Conservation (phyloP, 1,140 invertebrate species). For the Papilio aristodemus region DNA sequence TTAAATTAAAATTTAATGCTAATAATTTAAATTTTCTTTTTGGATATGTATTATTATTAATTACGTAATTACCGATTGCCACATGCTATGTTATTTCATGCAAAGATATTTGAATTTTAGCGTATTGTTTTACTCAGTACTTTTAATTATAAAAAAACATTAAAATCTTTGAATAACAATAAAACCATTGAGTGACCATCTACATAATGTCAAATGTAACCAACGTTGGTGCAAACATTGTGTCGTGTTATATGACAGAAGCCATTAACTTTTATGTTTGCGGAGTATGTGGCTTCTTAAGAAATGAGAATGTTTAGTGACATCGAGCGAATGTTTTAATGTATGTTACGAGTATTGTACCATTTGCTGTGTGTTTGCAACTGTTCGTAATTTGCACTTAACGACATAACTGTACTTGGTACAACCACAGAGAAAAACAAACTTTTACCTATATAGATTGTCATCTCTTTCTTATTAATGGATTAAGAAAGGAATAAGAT, state of each 20-base stretch:
- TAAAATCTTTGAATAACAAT: not conserved
- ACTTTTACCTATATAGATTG: constrained; percentile 1
- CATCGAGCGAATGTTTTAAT: constrained; percentile 10
- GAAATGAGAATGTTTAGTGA: constrained; percentile 16
- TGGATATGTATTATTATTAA: too few relatives aligned
- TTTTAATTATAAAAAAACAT: not conserved
- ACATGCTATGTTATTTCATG: too few relatives aligned
- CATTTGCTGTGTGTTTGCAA: not conserved
- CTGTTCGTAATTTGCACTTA: constrained; percentile 16
- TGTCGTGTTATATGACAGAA: constrained; percentile 16
- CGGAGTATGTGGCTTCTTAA: constrained; percentile 14
- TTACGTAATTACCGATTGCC: too few relatives aligned
- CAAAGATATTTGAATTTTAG: too few relatives aligned
- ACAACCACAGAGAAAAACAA: not conserved
- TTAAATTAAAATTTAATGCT: not conserved
- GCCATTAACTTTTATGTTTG: constrained; percentile 27
- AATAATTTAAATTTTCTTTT: too few relatives aligned
- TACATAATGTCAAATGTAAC: not conserved
- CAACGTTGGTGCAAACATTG: constrained; percentile 21
- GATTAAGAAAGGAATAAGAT: not conserved
- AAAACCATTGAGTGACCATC: not conserved
- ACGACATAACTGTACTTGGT: constrained; percentile 2
- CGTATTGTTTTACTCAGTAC: too few relatives aligned
- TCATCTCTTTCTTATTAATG: not conserved
- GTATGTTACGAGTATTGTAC: constrained; percentile 1